Percentiles rank a stretch among this genome's conserved stretches.
These are phyloP conservation scores for Gasterosteus aculeatus DNA, from an alignment of 2,113 vertebrate species.

Conservation along the genomic window DNA sequence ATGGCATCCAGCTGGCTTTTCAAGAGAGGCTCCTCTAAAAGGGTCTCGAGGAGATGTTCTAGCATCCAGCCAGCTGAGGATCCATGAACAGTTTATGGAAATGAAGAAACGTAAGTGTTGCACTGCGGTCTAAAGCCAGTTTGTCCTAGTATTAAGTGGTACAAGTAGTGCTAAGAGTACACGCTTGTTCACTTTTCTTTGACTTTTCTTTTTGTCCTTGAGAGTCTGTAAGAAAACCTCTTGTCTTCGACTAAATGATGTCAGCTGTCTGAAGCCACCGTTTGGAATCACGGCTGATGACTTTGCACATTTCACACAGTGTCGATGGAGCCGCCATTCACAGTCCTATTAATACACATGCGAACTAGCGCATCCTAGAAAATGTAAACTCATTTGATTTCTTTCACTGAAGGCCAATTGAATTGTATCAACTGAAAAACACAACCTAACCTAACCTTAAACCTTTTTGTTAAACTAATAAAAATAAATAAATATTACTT, in stretches of 20 bases:
- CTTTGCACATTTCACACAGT: slow-evolving; percentile 1
- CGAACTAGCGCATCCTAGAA: background rate
- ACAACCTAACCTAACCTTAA: too few relatives aligned
- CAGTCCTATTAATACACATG: background rate
- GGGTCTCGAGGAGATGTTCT: background rate
- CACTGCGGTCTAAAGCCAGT: background rate
- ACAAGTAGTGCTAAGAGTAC: background rate
- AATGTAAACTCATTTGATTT: background rate
- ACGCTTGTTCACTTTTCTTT: background rate
- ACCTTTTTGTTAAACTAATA: background rate
- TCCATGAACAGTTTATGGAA: background rate
- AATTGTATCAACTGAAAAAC: background rate
- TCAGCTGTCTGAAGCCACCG: background rate
- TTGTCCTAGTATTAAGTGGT: background rate
- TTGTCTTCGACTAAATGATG: background rate
- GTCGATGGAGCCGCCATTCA: background rate
- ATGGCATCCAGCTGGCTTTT: background rate
- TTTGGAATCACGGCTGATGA: background rate
- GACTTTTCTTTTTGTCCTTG: background rate
- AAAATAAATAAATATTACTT: background rate
- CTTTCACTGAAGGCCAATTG: background rate
- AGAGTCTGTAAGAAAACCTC: background rate
- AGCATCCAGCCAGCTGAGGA: background rate
- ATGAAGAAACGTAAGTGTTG: background rate
- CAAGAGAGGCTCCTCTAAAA: background rate